Base-by-base conservation (phyloP, 1,140 invertebrate species). In the Lasioglossum albipes region DNA sequence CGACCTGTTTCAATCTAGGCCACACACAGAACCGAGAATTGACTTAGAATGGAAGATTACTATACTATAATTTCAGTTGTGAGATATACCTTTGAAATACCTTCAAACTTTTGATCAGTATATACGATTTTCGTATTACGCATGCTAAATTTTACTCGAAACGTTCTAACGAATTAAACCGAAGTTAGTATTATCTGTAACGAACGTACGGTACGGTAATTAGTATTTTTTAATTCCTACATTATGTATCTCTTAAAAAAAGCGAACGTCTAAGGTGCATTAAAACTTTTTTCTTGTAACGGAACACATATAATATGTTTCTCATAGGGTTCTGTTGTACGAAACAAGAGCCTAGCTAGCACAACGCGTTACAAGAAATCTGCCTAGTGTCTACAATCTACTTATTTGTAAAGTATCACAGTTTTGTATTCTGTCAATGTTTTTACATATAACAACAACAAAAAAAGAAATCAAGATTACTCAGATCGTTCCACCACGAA, bases 381-480 rank as follows among this genome's bases (percentile, higher is more conserved):
- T 54, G 69, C 62, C 52, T 79, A 66, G 49, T 74, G 64, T 45
- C 73, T 45, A 61, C 61, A 66, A 73, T 79, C 42, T 45, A 79
- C 70, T 79, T 42, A 79, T 66, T 79, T 73, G 68, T 73, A 66
- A 66, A 79, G 71, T 79, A 73, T 79, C 54, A 36, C 72, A 54
- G 42, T 78, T 54, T 79, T 79, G 77, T 79, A 79, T 79, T 73
- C 77, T 65, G 61, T 49, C 70, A 73, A 79, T 22, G 22, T 79
- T 79, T 79, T 52, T 79, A 79, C 76, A 54, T 54, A 54, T 59
- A 59, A 79, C 36, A 18, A 41, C 22, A 74, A 79, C 3, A 59
- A n/a, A 52, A 64, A 57, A 66, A 54, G n/a, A 54, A 16, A 54
- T 20, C 59, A 66, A 74, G 4, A 57, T 45, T 42, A 41, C 61